Evolutionary conservation across 2,113 vertebrate species (phyloP).

Genomic region (Scomber colias): DNA sequence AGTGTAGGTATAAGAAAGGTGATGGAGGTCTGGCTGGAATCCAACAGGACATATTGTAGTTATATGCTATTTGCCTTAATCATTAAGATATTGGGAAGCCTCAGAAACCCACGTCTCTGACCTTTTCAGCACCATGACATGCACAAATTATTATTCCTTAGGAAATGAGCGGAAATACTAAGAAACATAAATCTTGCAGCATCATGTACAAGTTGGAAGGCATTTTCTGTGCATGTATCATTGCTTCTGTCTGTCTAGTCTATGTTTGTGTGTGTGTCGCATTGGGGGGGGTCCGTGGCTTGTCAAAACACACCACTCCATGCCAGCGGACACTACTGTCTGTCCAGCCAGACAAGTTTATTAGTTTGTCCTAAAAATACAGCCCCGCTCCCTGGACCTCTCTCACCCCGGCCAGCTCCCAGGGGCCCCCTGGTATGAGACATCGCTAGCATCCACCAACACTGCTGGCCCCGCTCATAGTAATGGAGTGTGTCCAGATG

Average conservation of each 20-base stretch:
- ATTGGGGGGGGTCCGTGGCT: slow-evolving; percentile 44
- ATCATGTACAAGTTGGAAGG: background rate
- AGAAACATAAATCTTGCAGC: background rate
- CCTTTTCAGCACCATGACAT: background rate
- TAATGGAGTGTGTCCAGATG: slow-evolving; percentile 45
- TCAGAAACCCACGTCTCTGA: background rate
- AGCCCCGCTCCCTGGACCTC: slow-evolving; percentile 46
- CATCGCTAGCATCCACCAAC: slow-evolving; percentile 47
- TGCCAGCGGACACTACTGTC: slow-evolving; percentile 68
- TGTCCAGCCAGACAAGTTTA: slow-evolving; percentile 81
- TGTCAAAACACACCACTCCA: slow-evolving; percentile 74
- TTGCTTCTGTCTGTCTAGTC: slow-evolving; percentile 3
- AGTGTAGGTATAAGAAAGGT: background rate
- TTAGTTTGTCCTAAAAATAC: slow-evolving; percentile 82
- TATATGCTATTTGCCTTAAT: background rate
- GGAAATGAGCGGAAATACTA: background rate
- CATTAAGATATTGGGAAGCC: background rate
- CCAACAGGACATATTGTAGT: background rate
- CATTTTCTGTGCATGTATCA: slow-evolving; percentile 10
- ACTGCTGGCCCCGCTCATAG: slow-evolving; percentile 27
- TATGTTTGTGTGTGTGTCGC: slow-evolving; percentile 37
- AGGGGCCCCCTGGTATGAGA: slow-evolving; percentile 72
- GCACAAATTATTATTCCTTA: background rate
- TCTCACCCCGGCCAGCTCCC: slow-evolving; percentile 67
- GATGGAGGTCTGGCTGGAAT: background rate